These are phyloP conservation scores for Beaufortia kweichowensis DNA, from an alignment of 2,113 vertebrate species.

Conservation along the genomic window DNA sequence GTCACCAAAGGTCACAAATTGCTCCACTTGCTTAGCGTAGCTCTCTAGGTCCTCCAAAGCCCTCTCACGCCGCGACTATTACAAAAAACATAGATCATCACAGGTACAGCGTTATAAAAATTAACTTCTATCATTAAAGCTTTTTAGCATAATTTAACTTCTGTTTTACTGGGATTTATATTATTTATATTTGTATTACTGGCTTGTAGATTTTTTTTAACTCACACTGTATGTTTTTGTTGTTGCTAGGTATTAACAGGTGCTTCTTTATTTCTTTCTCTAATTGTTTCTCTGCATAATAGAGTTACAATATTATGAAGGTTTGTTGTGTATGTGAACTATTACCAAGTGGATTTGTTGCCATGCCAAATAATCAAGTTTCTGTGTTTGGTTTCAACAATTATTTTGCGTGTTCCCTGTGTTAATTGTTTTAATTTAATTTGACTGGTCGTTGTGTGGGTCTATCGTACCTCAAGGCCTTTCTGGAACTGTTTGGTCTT, in stretches of 20 bases:
- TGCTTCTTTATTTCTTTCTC: background rate
- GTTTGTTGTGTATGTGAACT: background rate
- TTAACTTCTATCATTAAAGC: background rate
- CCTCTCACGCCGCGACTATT: constrained; percentile 74
- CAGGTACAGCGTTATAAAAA: background rate
- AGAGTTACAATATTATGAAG: constrained; percentile 2
- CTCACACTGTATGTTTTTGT: background rate
- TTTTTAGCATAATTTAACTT: background rate
- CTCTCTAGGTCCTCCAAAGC: constrained; percentile 82
- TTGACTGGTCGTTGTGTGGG: background rate
- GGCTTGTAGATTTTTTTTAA: background rate
- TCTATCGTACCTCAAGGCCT: constrained; percentile 78
- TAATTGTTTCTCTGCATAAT: background rate
- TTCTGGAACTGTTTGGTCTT: constrained; percentile 82
- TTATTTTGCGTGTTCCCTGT: background rate
- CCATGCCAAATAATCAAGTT: background rate
- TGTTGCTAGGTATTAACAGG: background rate
- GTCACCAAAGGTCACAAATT: constrained; percentile 76
- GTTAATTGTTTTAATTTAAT: background rate
- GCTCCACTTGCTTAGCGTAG: constrained; percentile 79
- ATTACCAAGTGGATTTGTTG: background rate
- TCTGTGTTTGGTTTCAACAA: constrained; percentile 4
- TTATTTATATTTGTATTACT: background rate
- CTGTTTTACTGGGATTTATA: background rate
- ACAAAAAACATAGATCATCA: constrained; percentile 33